Base-by-base conservation (phyloP, 2,888 invertebrate genomes). In the Cephus runcator region DNA sequence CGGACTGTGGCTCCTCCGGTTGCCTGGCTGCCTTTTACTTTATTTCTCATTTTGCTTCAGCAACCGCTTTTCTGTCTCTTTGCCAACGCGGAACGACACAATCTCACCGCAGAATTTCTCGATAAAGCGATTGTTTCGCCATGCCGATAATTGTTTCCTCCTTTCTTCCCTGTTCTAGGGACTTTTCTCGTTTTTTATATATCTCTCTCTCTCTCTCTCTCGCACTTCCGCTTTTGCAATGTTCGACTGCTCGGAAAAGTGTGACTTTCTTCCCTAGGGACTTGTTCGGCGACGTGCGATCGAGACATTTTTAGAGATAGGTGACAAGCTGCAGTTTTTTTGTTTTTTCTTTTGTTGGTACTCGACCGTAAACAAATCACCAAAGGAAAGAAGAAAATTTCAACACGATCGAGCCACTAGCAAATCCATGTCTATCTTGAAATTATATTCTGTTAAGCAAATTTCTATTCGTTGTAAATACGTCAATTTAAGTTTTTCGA, bases 381-480 rank as follows among this genome's bases (percentile, higher is more conserved):
- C 23, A 56, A 56, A 23, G 23, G 2, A 56, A 56, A 15, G 9
- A 56, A 9, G 23, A 56, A 56, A 56, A 56, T 23, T 56, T 2
- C 9, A 56, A 56, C 9, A 0, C 2, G 56, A 1, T 56, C 4
- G 9, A 56, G 23, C 9, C 23, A 9, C 2, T 0, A 6, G 9
- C 9, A 6, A 40, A 15, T 40, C 2, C 23, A 2, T 23, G 56
- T 23, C 23, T 23, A 56, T 2, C 2, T 23, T 56, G 9, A 15
- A 9, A 2, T 0, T 23, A 23, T 6, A 23, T 56, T 23, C 1
- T 23, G 2, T 56, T 9, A 56, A 0, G 6, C 0, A 56, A 56
- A 23, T 56, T 23, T 56, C 56, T 56, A 9, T 23, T 56, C 9
- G 23, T 9, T 4, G 40, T 40, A n/a, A 6, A 6, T 40, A 12